Conservation (phyloP, 2,113 vertebrate genomes). For the Puffinus mauretanicus region DNA sequence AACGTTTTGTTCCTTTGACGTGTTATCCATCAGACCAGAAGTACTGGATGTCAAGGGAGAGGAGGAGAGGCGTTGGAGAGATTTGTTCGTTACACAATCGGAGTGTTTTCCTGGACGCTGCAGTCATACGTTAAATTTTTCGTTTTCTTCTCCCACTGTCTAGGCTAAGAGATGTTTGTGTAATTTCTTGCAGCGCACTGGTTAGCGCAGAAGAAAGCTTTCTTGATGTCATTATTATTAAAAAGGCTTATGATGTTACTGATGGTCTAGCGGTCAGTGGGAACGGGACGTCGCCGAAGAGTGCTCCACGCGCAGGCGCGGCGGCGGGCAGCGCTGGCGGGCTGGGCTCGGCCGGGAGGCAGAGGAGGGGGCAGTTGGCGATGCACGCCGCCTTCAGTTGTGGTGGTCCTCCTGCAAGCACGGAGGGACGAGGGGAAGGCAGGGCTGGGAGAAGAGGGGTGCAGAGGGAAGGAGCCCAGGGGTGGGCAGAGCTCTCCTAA, state of each 20-base stretch:
- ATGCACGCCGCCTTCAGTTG: background rate
- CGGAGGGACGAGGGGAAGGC: background rate
- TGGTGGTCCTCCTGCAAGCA: background rate
- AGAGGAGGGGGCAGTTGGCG: background rate
- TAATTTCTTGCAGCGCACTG: background rate
- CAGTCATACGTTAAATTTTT: background rate
- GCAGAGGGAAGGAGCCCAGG: background rate
- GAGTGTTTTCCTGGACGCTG: background rate
- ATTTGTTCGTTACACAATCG: background rate
- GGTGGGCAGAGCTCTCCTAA: background rate
- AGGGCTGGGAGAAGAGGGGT: background rate
- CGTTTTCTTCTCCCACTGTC: background rate
- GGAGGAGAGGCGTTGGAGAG: background rate
- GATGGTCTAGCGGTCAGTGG: conserved; percentile 7
- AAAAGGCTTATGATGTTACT: conserved; percentile 35
- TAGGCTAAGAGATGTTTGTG: background rate
- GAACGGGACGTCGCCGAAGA: background rate
- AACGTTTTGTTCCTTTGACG: conserved; percentile 15
- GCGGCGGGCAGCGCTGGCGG: background rate
- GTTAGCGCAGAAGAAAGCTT: background rate
- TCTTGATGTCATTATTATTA: background rate
- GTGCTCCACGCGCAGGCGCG: accelerated
- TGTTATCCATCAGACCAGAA: background rate
- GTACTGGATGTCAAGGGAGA: background rate
- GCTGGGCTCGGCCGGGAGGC: background rate